phyloP scores from a whole-genome alignment of 2,888 invertebrate genomes.

The Nemotelus pantherinus region DNA sequence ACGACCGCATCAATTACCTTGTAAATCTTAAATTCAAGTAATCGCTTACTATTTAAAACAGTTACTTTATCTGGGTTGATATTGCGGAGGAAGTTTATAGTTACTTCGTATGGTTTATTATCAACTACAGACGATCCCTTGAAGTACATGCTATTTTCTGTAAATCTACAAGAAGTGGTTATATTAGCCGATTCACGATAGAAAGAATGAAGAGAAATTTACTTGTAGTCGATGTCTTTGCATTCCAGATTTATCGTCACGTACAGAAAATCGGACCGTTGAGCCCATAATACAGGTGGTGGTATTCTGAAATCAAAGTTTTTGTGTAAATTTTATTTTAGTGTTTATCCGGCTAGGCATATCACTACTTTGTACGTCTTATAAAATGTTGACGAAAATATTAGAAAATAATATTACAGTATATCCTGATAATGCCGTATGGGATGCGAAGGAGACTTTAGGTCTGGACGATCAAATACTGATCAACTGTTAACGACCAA shows the following conservation, averaged over 20 bases:
- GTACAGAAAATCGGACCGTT: conserved; percentile 82
- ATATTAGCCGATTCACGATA: conserved; percentile 22
- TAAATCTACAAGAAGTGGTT: conserved; percentile 67
- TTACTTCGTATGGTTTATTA: conserved; percentile 86
- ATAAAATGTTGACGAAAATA: too few species aligned
- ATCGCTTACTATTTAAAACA: conserved; percentile 77
- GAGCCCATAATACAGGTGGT: conserved; percentile 94
- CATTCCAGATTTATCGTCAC: conserved; percentile 92
- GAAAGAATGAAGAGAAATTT: conserved; percentile 65
- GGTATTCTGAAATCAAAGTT: conserved; percentile 64
- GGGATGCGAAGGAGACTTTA: too few species aligned
- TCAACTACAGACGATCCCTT: conserved; percentile 87
- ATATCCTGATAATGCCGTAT: too few species aligned
- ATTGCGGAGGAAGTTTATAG: conserved; percentile 83
- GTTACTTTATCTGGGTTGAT: conserved; percentile 83
- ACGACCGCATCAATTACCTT: conserved; percentile 64
- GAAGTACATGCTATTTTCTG: conserved; percentile 79
- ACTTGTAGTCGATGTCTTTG: conserved; percentile 83
- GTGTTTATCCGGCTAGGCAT: not conserved
- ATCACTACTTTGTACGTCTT: too few species aligned
- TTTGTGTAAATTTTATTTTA: not conserved
- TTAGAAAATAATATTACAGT: too few species aligned
- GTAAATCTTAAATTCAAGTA: conserved; percentile 77
- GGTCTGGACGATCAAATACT: too few species aligned
- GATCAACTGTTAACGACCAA: too few species aligned